phyloP scores from a whole-genome alignment of 2,113 vertebrate species.

The Tenrec ecaudatus region DNA sequence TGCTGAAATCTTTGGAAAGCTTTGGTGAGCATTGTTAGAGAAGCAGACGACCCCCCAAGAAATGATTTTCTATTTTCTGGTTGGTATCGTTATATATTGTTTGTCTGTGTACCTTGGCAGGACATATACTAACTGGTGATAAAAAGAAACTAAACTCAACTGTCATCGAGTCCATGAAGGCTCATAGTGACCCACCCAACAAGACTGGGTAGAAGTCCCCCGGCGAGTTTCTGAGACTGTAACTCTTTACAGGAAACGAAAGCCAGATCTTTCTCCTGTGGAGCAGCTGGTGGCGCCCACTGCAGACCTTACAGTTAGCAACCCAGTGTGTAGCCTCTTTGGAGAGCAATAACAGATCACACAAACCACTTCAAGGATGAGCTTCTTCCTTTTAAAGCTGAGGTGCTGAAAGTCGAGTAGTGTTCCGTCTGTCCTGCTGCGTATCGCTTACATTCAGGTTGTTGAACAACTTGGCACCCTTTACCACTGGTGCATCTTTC shows the following conservation, averaged over 20 bases:
- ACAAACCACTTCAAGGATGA: neutral
- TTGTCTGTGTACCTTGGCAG: neutral
- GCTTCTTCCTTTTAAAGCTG: neutral
- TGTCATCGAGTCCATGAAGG: no score
- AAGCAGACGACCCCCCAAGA: neutral
- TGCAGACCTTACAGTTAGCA: no score
- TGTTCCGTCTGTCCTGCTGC: no score
- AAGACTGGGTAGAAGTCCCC: no score
- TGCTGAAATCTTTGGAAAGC: neutral
- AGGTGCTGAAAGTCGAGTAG: rapidly evolving
- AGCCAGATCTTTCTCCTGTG: no score
- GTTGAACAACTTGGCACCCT: neutral
- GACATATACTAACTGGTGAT: neutral
- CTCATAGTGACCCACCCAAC: no score
- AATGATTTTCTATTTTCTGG: neutral
- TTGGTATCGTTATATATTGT: neutral
- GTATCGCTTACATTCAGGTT: neutral
- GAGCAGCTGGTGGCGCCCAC: no score
- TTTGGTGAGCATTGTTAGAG: neutral
- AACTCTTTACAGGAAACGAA: no score
- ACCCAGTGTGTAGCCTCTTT: no score
- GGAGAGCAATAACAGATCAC: neutral
- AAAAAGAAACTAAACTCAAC: no score
- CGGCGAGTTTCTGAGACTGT: no score
- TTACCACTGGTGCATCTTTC: neutral